Base-by-base conservation (phyloP, 2,113 vertebrate species). In the Diadophis punctatus region DNA sequence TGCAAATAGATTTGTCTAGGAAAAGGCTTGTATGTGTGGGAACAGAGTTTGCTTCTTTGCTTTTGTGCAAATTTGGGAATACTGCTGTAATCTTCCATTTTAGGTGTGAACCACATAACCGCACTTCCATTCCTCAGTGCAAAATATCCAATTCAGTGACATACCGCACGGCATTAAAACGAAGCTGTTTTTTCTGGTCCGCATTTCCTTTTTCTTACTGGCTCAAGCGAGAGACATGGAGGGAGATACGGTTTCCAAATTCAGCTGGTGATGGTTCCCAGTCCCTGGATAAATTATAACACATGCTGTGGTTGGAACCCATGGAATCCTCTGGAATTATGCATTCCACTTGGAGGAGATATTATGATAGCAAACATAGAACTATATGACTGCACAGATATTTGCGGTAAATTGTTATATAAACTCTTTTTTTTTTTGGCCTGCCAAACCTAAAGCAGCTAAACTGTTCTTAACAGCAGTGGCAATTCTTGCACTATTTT, bases 331-430 rank as follows among this genome's bases (percentile, higher is more conserved):
- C 92, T 93, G 88, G 88, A 93, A 90, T 90, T 52, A 90, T 63
- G 18, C 43, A 93, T 93, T 90, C 74, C 88, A 63, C 80, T 93
- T 60, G 74, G 91, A 84, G 74, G 52, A 55, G 80, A 90, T 90
- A 86, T 90, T 93, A 56, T 86, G 88, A 90, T 90, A 89, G 88
- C 55, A 86, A 80, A 30, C 92, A 90, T 86, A 63, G 60, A 93
- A 90, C 63, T 93, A 93, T 93, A 90, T 52, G 80, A 90, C 74
- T 93, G 55, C 92, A 93, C 88, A 90, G 80, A 86, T 93, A 93
- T 93, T 93, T 93, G 92, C 46, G 88, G 92, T 90, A 27, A 93
- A 86, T 90, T 52, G 88, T 93, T 93, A 90, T 93, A 93, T 92
- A 90, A 93, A 90, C 68, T 86, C 51, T 60, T 58, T 80, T 68